Evolutionary conservation across 2,797 vertebrate species (phyloP).

Genomic region (Moxostoma hubbsi): DNA sequence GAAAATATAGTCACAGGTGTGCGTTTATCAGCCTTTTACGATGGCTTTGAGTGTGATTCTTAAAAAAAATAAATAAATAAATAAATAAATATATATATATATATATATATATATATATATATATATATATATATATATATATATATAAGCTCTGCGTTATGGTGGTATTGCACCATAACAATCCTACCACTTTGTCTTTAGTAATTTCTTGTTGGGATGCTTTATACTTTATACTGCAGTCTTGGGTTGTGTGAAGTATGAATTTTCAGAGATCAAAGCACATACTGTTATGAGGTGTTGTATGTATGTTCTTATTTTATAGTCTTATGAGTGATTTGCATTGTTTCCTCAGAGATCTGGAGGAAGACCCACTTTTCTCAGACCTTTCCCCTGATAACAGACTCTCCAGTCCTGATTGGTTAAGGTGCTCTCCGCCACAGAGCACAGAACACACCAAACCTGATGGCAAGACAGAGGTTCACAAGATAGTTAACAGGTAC

Average conservation of each 20-base stretch:
- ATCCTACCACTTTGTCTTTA: not conserved
- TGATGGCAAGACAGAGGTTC: slow-evolving; percentile 97
- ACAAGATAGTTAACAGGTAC: slow-evolving; percentile 99
- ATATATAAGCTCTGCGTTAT: not conserved
- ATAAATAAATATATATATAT: not conserved
- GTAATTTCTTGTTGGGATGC: not conserved
- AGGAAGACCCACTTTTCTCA: slow-evolving; percentile 97
- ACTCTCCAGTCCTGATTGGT: slow-evolving; percentile 89
- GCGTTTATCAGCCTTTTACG: not conserved
- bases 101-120: not conserved
- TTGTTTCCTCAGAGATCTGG: slow-evolving; percentile 85
- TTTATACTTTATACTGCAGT: not conserved
- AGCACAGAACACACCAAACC: slow-evolving; percentile 89
- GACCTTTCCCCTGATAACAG: slow-evolving; percentile 89
- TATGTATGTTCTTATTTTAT: not conserved
- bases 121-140: not conserved
- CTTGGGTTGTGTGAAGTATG: not conserved
- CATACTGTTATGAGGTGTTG: not conserved
- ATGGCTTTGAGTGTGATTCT: not conserved
- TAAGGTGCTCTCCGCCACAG: slow-evolving; percentile 85
- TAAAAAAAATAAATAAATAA: no score
- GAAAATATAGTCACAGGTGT: no score
- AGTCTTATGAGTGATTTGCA: not conserved
- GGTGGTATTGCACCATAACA: no score
- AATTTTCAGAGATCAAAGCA: not conserved